phyloP scores from a whole-genome alignment of 1,140 invertebrate genomes.

The Holcopasites calliopsidis region DNA sequence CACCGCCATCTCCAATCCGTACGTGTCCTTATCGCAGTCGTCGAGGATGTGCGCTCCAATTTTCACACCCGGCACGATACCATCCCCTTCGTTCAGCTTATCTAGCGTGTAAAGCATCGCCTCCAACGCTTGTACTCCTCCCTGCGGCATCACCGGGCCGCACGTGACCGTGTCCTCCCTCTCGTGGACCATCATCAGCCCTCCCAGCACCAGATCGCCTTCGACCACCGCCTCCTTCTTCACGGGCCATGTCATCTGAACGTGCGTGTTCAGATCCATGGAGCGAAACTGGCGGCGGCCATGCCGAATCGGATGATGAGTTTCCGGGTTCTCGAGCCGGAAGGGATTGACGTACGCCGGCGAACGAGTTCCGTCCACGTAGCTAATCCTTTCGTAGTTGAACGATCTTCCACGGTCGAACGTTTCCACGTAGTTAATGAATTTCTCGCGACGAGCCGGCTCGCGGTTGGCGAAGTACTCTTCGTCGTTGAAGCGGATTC shows the following conservation, averaged over 20 bases:
- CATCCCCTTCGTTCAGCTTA: slow-evolving; percentile 85
- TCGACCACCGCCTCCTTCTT: slow-evolving; percentile 92
- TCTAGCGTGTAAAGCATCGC: slow-evolving; percentile 96
- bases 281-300: slow-evolving; percentile 61
- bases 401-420: not conserved
- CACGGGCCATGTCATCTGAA: slow-evolving; percentile 85
- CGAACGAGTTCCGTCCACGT: not conserved
- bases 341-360: not conserved
- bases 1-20: slow-evolving; percentile 96
- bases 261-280: slow-evolving; percentile 49
- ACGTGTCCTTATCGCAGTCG: slow-evolving; percentile 98
- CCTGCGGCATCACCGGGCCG: slow-evolving; percentile 96
- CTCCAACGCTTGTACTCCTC: slow-evolving; percentile 94
- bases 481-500: not conserved
- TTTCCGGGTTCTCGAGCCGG: slow-evolving; percentile 50
- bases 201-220: slow-evolving; percentile 91
- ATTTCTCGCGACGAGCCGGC: not conserved
- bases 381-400: not conserved
- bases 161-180: slow-evolving; percentile 91
- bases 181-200: slow-evolving; percentile 97
- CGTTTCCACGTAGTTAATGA: not conserved
- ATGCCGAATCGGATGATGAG: slow-evolving; percentile 65
- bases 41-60: slow-evolving; percentile 94
- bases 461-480: not conserved
- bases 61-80: slow-evolving; percentile 86